Evolutionary conservation across 37 sponge, comb jelly and placozoan species (phyloP).

Genomic region (Halichondria panicea): DNA sequence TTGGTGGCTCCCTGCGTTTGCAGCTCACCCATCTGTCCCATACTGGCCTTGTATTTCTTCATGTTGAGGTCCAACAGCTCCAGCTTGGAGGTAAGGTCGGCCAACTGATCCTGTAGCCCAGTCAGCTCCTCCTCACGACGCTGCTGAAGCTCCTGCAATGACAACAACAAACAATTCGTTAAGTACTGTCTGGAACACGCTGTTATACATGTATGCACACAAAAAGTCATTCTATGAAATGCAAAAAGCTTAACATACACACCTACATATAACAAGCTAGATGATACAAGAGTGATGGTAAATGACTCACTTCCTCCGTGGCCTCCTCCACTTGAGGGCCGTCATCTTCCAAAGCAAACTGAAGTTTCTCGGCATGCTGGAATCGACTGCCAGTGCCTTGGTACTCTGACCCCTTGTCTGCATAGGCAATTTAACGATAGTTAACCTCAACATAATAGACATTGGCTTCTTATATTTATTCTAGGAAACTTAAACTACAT

Average conservation of each 20-base stretch:
- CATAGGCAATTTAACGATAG: not conserved
- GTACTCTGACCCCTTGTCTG: not conserved
- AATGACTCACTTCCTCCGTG: slow-evolving; percentile 40
- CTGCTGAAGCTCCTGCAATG: slow-evolving; percentile 57
- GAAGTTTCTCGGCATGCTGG: slow-evolving; percentile 86
- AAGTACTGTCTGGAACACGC: no score
- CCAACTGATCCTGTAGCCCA: slow-evolving; percentile 65
- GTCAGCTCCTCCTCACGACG: slow-evolving; percentile 81
- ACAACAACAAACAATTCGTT: not conserved
- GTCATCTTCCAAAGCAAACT: slow-evolving; percentile 80
- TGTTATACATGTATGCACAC: not conserved
- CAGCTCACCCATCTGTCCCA: slow-evolving; percentile 53
- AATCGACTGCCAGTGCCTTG: slow-evolving; percentile 80
- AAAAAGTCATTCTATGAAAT: not conserved
- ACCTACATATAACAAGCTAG: not conserved
- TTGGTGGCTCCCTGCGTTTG: slow-evolving; percentile 25
- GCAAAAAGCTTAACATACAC: not conserved
- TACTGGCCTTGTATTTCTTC: slow-evolving; percentile 67
- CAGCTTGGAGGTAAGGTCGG: slow-evolving; percentile 54
- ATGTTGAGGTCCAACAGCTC: slow-evolving; percentile 80
- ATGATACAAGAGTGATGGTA: not conserved
- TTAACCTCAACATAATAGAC: not conserved
- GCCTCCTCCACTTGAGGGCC: slow-evolving; percentile 41
- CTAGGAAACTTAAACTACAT: not conserved
- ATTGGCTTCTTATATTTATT: not conserved